Conservation (phyloP, 1,140 invertebrate species). For the Coelopa frigida region DNA sequence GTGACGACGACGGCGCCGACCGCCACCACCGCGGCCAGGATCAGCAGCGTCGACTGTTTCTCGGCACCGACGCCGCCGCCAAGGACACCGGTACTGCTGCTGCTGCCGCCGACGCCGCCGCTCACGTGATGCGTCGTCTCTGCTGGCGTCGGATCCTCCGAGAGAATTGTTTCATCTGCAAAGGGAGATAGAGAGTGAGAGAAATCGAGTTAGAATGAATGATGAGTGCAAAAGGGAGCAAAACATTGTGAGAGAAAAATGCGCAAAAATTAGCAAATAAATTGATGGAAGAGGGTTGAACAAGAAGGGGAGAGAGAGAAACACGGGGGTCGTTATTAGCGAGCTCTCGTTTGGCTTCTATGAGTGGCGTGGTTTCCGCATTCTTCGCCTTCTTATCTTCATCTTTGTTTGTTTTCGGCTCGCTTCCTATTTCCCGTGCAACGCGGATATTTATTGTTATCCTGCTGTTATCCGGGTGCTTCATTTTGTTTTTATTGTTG, state of each 20-base stretch:
- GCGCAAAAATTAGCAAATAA: too few species aligned
- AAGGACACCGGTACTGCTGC: conserved; percentile 21
- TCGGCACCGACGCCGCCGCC: conserved; percentile 39
- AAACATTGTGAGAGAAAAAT: neutral
- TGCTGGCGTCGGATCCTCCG: conserved; percentile 44
- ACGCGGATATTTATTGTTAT: too few species aligned
- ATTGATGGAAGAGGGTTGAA: too few species aligned
- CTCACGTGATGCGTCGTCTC: conserved; percentile 42
- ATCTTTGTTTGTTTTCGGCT: too few species aligned
- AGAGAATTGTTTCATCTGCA: conserved; percentile 42
- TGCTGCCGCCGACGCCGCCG: conserved; percentile 16
- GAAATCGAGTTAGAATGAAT: neutral
- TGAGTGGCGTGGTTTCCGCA: too few species aligned
- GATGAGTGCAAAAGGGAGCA: neutral
- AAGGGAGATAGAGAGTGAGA: conserved; percentile 12
- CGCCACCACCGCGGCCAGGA: conserved; percentile 40
- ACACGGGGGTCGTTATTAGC: too few species aligned
- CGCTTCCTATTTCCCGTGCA: too few species aligned
- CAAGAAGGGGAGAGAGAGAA: too few species aligned
- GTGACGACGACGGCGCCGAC: conserved; percentile 43
- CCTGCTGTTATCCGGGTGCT: too few species aligned
- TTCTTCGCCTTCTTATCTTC: too few species aligned
- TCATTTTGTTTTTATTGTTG: too few species aligned
- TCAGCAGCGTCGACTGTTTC: conserved; percentile 42
- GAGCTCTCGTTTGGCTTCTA: too few species aligned